Base-by-base conservation (phyloP, 1,140 invertebrate genomes). In the Heliconius congener region DNA sequence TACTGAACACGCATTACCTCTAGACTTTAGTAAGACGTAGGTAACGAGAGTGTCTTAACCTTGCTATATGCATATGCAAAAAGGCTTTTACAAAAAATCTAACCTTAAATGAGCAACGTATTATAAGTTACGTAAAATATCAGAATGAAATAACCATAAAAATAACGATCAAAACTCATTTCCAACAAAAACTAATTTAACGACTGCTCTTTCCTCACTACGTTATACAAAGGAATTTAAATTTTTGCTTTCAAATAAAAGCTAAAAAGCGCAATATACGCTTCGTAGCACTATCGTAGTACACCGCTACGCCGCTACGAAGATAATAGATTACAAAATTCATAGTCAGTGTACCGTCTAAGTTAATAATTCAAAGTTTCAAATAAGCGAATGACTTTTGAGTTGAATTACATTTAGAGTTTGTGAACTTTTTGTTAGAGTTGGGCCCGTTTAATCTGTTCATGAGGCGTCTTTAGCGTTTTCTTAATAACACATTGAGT, bases 221-320 rank as follows among this genome's bases (percentile, higher is more conserved):
- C 55, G 55, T 75, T 60, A 60, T 75, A 23, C 55, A 60, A 60
- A 52, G 50, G 73, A 75, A 75, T 75, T 60, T 75, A 37, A 75
- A 75, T 39, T 75, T 75, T 39, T 60, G 8, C 74, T 60, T 46
- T 75, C 23, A 75, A 75, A 75, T 60, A 60, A 57, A 60, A 37
- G 74, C 60, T 66, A 66, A 66, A 66, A 66, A 27, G 27, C 9
- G 60, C 60, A 27, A 66, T 66, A 11, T 66, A 66, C 27, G 60
- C 27, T 66, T 30, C 60, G 27, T 30, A 66, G 60, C 60, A 30
- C 60, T 66, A 66, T 66, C 23, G 27, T 66, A 66, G 60, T 23
- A 66, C 60, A 66, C 27, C 13, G 60, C 73, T 74, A 46, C 37
- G 71, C 39, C n/a, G 18, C 37, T 42, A 73, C 37, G 39, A 73